A percentile compares a stretch with the other conserved stretches of the same genome.
These are phyloP conservation scores for Meiosimyza platycephala DNA, from an alignment of 2,888 invertebrate species.

Conservation along the genomic window DNA sequence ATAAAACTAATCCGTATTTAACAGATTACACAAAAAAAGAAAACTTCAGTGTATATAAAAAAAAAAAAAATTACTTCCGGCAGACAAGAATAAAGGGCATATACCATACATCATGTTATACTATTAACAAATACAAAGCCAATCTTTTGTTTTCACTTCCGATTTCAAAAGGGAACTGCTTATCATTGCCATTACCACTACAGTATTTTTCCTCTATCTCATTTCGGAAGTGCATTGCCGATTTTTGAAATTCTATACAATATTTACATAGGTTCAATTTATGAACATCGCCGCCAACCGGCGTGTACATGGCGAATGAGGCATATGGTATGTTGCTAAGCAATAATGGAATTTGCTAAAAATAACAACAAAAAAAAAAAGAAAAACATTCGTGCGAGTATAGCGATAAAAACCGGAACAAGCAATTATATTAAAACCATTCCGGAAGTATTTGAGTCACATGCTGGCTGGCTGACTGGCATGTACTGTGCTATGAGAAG, in stretches of 20 bases:
- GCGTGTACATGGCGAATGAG: not conserved
- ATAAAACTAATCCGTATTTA: no score
- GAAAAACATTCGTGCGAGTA: slow-evolving; percentile 22
- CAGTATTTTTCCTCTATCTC: not conserved
- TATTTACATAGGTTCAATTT: slow-evolving; percentile 5
- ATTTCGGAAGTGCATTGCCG: slow-evolving; percentile 18
- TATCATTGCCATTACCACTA: not conserved
- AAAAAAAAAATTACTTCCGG: slow-evolving; percentile 12
- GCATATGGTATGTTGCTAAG: not conserved
- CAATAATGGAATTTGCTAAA: not conserved
- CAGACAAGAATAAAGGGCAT: not conserved
- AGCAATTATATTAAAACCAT: slow-evolving; percentile 58
- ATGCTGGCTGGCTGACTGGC: slow-evolving; percentile 28
- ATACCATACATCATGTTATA: not conserved
- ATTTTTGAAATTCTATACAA: slow-evolving; percentile 21
- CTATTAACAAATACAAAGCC: not conserved
- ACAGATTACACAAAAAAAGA: no score
- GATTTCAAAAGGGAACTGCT: slow-evolving; percentile 9
- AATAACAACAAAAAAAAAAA: not conserved
- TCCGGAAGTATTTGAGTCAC: slow-evolving; percentile 46
- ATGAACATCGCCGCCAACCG: not conserved
- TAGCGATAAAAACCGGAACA: slow-evolving; percentile 56
- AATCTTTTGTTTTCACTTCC: slow-evolving; percentile 21
- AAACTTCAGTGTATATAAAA: not conserved
- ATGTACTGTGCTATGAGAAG: not conserved